Percentiles rank a stretch among this genome's conserved stretches.
Conservation (phyloP, 2,888 invertebrate species). For the Steinernema scapterisci region DNA sequence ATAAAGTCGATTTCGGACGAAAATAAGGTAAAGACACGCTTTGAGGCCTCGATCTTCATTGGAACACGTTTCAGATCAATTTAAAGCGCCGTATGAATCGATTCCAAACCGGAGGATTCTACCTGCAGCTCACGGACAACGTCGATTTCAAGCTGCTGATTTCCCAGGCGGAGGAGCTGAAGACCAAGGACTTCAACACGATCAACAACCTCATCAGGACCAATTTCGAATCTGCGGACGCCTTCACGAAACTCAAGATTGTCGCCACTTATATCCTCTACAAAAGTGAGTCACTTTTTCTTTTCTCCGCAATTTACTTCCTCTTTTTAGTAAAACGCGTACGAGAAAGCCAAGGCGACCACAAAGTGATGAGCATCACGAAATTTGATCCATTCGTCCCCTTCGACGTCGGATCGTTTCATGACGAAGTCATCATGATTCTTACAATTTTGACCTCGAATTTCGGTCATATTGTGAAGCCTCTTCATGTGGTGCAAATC, state of each 20-base stretch:
- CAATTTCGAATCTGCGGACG: neutral
- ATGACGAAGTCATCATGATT: conserved; percentile 40
- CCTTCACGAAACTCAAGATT: neutral
- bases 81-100: neutral
- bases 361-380: neutral
- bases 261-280: conserved; percentile 1
- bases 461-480: neutral
- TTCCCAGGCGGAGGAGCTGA: neutral
- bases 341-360: too few species aligned
- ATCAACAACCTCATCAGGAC: neutral
- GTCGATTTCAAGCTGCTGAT: neutral
- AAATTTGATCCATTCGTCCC: conserved; percentile 37
- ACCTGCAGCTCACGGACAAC: neutral
- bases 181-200: neutral
- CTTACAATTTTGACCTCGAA: conserved; percentile 31
- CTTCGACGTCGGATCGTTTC: conserved; percentile 35
- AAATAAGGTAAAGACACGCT: neutral
- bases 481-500: conserved; percentile 3
- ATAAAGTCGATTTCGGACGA: neutral
- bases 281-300: neutral
- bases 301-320: neutral
- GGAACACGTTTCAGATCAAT: neutral
- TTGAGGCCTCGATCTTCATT: neutral
- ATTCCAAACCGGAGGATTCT: neutral
- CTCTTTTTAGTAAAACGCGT: conserved; percentile 17